Conservation (phyloP, 2,797 vertebrate genomes). For the Neosalanx taihuensis region DNA sequence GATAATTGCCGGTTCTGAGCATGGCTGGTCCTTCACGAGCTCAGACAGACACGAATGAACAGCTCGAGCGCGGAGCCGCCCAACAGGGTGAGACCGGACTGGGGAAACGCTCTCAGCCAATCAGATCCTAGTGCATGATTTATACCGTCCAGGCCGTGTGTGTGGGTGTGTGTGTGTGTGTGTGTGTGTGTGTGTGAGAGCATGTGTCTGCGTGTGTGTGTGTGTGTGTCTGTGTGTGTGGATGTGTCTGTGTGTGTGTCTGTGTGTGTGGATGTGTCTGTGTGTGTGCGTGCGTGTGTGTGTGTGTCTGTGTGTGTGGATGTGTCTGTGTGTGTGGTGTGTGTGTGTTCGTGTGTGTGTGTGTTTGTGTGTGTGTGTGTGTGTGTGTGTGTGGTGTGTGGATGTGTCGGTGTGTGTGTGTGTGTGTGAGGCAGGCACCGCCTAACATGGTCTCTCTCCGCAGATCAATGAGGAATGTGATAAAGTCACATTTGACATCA, state of each 20-base stretch:
- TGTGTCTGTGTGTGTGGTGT: too few species aligned
- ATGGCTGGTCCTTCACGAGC: slow-evolving; percentile 55
- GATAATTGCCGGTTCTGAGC: slow-evolving; percentile 68
- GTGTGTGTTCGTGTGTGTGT: too few species aligned
- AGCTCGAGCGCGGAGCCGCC: slow-evolving; percentile 60
- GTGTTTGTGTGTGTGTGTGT: too few species aligned
- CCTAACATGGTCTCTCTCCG: neutral
- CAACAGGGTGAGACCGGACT: slow-evolving; percentile 59
- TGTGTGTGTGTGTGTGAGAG: neutral
- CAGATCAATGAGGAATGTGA: neutral
- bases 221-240: too few species aligned
- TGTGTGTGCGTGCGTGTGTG: too few species aligned
- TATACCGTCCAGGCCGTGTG: slow-evolving; percentile 41
- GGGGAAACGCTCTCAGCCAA: slow-evolving; percentile 67
- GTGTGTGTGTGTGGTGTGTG: too few species aligned
- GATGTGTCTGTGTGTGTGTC: too few species aligned
- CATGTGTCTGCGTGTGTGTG: neutral
- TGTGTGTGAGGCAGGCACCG: too few species aligned
- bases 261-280: too few species aligned
- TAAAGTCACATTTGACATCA: neutral
- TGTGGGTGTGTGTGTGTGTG: neutral
- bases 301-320: too few species aligned
- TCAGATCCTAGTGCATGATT: slow-evolving; percentile 61
- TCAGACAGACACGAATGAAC: slow-evolving; percentile 59
- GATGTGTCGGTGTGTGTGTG: too few species aligned